Evolutionary conservation across 2,888 invertebrate species (phyloP), one percentile per base, ranked within the genome.

Genomic region (Bombylius discolor): DNA sequence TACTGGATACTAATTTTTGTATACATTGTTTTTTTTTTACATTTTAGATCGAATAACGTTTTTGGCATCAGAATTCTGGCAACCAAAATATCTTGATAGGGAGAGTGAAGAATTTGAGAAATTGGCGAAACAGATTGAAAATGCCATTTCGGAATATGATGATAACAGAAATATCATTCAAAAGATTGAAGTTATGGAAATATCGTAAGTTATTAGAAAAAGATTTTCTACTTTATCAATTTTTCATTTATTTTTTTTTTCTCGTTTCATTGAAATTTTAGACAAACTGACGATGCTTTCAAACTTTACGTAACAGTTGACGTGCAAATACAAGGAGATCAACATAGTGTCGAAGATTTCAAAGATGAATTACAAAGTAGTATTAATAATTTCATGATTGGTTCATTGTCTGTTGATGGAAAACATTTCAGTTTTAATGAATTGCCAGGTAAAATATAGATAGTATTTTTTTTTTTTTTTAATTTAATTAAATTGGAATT

Each of bases 11-110:
- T 23, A 23, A 23, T 23, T 23, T 23, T 23, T 31, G 1, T 48
- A 44, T n/a, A 47, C 5, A 14, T 11, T 54, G 8, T 33, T 36
- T 46, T 23, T 51, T 45, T 33, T 36, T 2, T 11, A 13, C n/a
- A 36, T 59, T 50, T 49, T 46, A 70, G 70, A 68, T 62, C 68
- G 65, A 51, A 62, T 67, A 0, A 63, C 63, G 46, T 68, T 72
- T 56, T 66, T 65, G n/a, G 60, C 68, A 1, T 54, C 56, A 13
- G 70, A 71, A 59, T 65, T 68, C 1, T 71, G 68, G 63, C 46
- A 47, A 4, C 60, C 60, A 1, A 61, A 59, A 5, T 68, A 60
- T 33, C 52, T 52, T 0, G 51, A 64, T 32, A 59, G 59, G 9
- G 62, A 59, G 4, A 53, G 53, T 5, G 63, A 63, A 49, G 57